phyloP scores from a whole-genome alignment of 2,888 invertebrate species.

The Lycocerus yunnanus region DNA sequence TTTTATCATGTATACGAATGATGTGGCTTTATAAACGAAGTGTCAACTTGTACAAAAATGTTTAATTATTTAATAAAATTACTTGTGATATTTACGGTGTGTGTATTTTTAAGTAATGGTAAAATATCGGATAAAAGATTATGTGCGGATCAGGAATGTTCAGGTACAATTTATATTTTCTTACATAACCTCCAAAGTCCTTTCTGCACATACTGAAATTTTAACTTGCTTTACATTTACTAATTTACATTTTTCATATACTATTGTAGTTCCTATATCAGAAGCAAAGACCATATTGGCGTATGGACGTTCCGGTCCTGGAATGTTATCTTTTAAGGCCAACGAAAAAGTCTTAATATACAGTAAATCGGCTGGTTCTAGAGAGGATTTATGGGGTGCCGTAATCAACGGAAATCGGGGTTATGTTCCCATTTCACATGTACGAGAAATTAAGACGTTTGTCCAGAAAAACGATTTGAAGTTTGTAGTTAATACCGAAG shows the following conservation, averaged over 20 bases:
- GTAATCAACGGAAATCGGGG: conserved; percentile 71
- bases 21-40: conserved; percentile 40
- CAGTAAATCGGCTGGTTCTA: conserved; percentile 72
- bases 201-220: conserved; percentile 24
- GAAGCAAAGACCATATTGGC: conserved; percentile 62
- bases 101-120: conserved; percentile 45
- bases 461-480: conserved; percentile 44
- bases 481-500: conserved; percentile 56
- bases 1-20: conserved; percentile 32
- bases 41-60: conserved; percentile 54
- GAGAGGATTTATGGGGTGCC: conserved; percentile 69
- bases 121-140: conserved; percentile 69
- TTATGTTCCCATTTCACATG: conserved; percentile 63
- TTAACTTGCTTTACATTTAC: conserved; percentile 29
- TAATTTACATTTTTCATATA: neutral
- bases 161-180: conserved; percentile 61
- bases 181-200: conserved; percentile 25
- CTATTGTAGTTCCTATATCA: conserved; percentile 63
- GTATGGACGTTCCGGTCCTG: conserved; percentile 62
- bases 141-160: conserved; percentile 73
- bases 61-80: conserved; percentile 50
- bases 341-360: conserved; percentile 65
- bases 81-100: conserved; percentile 51
- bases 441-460: conserved; percentile 65
- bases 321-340: conserved; percentile 64